Percentiles rank a stretch among this genome's conserved stretches.
phyloP scores from a whole-genome alignment of 2,888 invertebrate genomes.

The Mesorhabditis spiculigera region DNA sequence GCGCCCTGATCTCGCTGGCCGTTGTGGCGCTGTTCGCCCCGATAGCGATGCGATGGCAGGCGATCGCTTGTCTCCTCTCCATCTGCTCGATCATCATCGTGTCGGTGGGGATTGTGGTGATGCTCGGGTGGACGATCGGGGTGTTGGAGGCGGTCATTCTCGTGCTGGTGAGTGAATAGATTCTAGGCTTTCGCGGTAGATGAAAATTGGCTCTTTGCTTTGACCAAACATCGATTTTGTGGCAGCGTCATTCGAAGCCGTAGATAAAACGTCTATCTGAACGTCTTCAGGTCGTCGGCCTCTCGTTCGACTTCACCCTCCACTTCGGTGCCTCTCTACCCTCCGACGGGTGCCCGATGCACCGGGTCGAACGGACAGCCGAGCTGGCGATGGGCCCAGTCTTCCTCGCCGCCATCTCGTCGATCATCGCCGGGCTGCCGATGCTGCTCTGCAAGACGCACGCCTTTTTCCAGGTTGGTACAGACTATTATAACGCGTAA shows the following conservation, averaged over 20 bases:
- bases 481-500: not conserved
- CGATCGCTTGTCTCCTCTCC: conserved; percentile 44
- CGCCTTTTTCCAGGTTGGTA: conserved; percentile 47
- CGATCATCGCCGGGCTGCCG: conserved; percentile 47
- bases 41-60: conserved; percentile 39
- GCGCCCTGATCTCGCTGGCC: conserved; percentile 43
- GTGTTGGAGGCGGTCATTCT: conserved; percentile 56
- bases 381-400: conserved; percentile 35
- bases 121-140: conserved; percentile 52
- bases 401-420: conserved; percentile 48
- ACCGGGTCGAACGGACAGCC: conserved; percentile 28
- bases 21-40: conserved; percentile 52
- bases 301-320: conserved; percentile 58
- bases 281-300: conserved; percentile 37
- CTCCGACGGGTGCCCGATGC: conserved; percentile 28
- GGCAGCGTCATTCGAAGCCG: too few relatives aligned
- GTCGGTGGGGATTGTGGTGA: conserved; percentile 45
- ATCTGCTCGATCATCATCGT: conserved; percentile 46
- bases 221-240: too few relatives aligned
- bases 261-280: too few relatives aligned
- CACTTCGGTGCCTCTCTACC: conserved; percentile 53
- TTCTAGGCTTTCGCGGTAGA: not conserved
- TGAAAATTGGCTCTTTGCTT: too few relatives aligned
- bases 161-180: conserved; percentile 34
- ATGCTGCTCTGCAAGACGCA: conserved; percentile 52